Evolutionary conservation across 2,797 vertebrate species (phyloP), one percentile per base, ranked within the genome.

Genomic region (Gambusia yucatana): DNA sequence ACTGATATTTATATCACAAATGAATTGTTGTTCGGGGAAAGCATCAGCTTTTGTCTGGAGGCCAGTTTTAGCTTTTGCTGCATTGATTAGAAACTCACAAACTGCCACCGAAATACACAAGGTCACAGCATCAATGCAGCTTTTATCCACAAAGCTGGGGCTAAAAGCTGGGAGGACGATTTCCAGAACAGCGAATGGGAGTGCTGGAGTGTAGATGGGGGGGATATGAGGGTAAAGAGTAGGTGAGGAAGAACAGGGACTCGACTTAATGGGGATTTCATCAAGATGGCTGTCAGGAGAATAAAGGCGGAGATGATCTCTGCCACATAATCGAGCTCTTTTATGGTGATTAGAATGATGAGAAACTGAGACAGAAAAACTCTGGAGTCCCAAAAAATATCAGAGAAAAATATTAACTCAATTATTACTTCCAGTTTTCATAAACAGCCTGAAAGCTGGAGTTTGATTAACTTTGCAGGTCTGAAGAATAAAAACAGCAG

Each of bases 241-340:
- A 50, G 82, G 71, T 72, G 83, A 80, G 61, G 78, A 80, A 87
- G 86, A 77, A 44, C 82, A 52, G 72, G 61, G 76, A 86, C 73
- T 84, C 67, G 6, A 55, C 85, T 90, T 91, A 80, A 88, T 85
- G 30, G 77, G 87, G 86, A 90, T 92, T 94, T 94, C 92, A 94
- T 94, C 92, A 91, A 87, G 89, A 88, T 73, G 72, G 79, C 90
- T 94, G 93, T 93, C 93, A 87, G 83, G 80, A 87, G 88, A 87
- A 89, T 90, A 93, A 93, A 91, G 88, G 82, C 81, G 81, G 41
- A 30, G 75, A 87, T 91, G 93, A 93, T 95, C 84, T 91, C 87
- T 87, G 83, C 77, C 87, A 93, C 86, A 94, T 94, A 93, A 94
- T 94, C 93, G 80, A 93, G 86, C 77, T 84, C 85, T 41, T 89